A percentile compares a stretch with the other conserved stretches of the same genome.
Conservation (phyloP, 2,113 vertebrate genomes). For the Calidris pugnax region DNA sequence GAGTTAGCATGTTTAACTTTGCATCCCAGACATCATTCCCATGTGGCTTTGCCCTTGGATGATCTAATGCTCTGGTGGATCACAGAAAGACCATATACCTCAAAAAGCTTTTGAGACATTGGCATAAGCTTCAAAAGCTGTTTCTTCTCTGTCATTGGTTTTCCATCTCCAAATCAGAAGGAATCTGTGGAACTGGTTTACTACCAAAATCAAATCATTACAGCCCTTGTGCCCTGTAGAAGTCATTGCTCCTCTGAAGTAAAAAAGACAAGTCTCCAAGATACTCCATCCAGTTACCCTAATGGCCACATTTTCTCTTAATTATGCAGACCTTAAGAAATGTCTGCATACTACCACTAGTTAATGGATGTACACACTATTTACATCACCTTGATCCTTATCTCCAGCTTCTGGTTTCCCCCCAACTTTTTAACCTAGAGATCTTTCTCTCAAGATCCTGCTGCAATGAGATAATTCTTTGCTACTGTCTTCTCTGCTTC, state of each 20-base stretch:
- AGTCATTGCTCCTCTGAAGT: not conserved
- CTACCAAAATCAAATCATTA: not conserved
- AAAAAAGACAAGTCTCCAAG: not conserved
- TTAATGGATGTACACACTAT: not conserved
- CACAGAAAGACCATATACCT: not conserved
- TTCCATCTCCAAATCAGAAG: not conserved
- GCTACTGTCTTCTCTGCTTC: not conserved
- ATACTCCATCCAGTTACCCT: not conserved
- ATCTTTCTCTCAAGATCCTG: not conserved
- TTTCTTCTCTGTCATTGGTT: not conserved
- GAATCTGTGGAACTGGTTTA: not conserved
- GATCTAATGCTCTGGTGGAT: not conserved
- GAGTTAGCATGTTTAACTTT: not conserved
- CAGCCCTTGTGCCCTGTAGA: not conserved
- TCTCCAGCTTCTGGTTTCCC: not conserved
- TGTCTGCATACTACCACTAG: not conserved
- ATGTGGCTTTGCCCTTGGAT: not conserved
- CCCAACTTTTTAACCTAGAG: not conserved
- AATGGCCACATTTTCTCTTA: not conserved
- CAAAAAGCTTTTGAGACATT: not conserved
- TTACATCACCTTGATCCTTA: not conserved
- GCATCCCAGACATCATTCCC: not conserved
- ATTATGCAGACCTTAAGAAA: not conserved
- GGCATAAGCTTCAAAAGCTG: not conserved
- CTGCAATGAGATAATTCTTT: not conserved